These are phyloP conservation scores for Archivesica marissinica DNA, from an alignment of 1,140 invertebrate genomes.

Conservation along the genomic window DNA sequence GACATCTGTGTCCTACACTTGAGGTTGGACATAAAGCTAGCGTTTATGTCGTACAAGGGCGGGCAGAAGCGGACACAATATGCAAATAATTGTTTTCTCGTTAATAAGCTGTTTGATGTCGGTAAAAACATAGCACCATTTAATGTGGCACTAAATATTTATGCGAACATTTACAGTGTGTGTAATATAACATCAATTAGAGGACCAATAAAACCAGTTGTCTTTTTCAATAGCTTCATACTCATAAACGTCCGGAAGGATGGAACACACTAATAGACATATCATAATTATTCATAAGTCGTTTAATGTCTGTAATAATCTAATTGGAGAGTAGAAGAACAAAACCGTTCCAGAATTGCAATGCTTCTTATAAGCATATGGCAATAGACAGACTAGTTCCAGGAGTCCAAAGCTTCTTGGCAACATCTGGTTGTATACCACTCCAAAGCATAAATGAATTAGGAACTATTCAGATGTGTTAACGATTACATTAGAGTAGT, in stretches of 20 bases:
- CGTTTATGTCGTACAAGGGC: background rate
- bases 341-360: background rate
- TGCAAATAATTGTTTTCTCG: slow-evolving; percentile 42
- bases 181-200: slow-evolving; percentile 32
- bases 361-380: background rate
- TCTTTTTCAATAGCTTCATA: background rate
- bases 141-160: background rate
- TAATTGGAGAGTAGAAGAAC: background rate
- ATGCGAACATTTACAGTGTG: background rate
- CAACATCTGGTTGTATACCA: no score
- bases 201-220: slow-evolving; percentile 24
- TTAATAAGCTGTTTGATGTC: slow-evolving; percentile 21
- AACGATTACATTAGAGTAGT: background rate
- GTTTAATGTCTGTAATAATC: slow-evolving; percentile 9
- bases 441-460: no score
- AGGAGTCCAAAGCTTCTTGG: no score
- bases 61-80: slow-evolving; percentile 4
- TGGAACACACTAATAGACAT: background rate
- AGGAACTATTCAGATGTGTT: background rate
- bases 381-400: background rate
- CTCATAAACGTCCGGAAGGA: slow-evolving; percentile 23
- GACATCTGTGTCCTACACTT: no score
- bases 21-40: background rate
- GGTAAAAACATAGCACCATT: background rate
- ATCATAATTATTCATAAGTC: slow-evolving; percentile 12